These are phyloP conservation scores for Drosophila falleni DNA, from an alignment of 2,888 invertebrate species.

Conservation along the genomic window DNA sequence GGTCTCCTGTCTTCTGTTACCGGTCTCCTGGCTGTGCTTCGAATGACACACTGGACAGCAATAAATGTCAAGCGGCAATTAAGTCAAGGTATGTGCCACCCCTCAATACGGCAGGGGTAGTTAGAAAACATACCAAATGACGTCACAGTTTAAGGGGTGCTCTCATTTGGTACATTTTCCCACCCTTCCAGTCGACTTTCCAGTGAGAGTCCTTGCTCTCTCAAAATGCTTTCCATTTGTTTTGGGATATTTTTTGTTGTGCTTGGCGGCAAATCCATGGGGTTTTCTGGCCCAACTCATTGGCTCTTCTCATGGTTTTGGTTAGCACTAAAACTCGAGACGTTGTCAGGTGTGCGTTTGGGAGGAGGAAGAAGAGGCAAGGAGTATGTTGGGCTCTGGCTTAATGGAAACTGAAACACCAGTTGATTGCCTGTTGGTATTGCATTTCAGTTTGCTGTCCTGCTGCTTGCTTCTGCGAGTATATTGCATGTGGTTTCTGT, in stretches of 20 bases:
- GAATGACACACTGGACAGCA: constrained; percentile 64
- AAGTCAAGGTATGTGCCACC: constrained; percentile 53
- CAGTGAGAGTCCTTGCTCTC: constrained; percentile 34
- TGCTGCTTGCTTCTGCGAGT: constrained; percentile 38
- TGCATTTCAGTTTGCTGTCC: constrained; percentile 49
- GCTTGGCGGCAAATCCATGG: constrained; percentile 55
- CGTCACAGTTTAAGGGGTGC: constrained; percentile 59
- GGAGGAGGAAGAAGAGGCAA: neutral
- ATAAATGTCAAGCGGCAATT: constrained; percentile 73
- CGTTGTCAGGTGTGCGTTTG: constrained; percentile 43
- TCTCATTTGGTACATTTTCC: constrained; percentile 10
- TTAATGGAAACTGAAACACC: constrained; percentile 82
- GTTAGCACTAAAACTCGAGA: constrained; percentile 50
- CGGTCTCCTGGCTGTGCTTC: constrained; percentile 15
- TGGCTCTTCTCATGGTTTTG: constrained; percentile 21
- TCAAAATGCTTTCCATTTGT: constrained; percentile 51
- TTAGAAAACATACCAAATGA: constrained; percentile 44
- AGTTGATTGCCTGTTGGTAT: constrained; percentile 79
- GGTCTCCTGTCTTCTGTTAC: neutral
- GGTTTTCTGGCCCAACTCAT: constrained; percentile 5
- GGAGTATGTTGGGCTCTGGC: constrained; percentile 25
- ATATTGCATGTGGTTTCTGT: constrained; percentile 74
- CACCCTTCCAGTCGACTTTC: constrained; percentile 28
- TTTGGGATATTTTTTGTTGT: constrained; percentile 65
- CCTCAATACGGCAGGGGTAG: constrained; percentile 26